Conservation (phyloP, 2,113 vertebrate species). For the Mungos mungo region DNA sequence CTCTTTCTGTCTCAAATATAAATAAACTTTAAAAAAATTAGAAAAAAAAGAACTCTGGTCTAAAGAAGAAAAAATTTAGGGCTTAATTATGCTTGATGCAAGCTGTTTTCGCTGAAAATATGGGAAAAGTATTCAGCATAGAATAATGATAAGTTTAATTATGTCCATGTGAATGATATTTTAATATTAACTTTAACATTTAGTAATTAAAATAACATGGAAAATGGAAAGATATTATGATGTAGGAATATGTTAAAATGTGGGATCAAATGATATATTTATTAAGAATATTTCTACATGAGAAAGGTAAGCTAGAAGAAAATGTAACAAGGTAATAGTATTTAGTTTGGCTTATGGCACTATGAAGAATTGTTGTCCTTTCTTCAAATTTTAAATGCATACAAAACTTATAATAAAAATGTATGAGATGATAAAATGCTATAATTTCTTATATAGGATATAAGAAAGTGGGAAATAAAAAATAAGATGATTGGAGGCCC, state of each 20-base stretch:
- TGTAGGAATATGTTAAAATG: background rate
- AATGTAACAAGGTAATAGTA: background rate
- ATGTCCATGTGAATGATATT: background rate
- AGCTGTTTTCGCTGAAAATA: background rate
- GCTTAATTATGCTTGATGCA: background rate
- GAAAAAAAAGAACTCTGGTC: background rate
- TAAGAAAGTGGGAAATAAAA: background rate
- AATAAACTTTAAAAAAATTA: no score
- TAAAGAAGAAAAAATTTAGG: background rate
- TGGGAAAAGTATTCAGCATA: background rate
- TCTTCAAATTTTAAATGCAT: background rate
- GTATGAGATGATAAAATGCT: background rate
- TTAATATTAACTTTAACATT: background rate
- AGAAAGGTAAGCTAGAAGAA: background rate
- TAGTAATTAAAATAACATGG: background rate
- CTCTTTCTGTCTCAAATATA: no score
- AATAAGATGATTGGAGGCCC: background rate
- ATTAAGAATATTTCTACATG: background rate
- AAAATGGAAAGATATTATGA: background rate
- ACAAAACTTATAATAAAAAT: background rate
- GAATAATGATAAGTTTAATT: background rate
- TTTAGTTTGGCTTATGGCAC: background rate
- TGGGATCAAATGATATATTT: background rate
- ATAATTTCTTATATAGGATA: background rate
- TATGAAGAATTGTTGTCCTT: background rate